Conservation (phyloP, 2,888 invertebrate species). For the Sarcophaga rosellei region DNA sequence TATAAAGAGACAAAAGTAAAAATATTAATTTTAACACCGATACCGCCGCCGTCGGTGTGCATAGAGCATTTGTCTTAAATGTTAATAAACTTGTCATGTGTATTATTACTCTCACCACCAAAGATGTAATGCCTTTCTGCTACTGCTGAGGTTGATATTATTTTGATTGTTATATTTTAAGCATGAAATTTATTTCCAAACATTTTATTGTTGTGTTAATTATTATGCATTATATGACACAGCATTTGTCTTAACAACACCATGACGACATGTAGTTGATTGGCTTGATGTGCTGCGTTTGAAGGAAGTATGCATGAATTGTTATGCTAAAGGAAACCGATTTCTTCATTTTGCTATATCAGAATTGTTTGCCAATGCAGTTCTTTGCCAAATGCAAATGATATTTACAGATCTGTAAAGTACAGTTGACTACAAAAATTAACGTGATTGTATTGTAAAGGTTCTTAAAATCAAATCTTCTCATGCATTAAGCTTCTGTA, state of each 20-base stretch:
- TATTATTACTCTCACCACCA: conserved; percentile 3
- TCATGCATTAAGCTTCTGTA: too few species aligned
- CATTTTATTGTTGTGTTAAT: conserved; percentile 75
- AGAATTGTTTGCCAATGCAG: too few species aligned
- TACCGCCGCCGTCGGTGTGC: conserved; percentile 48
- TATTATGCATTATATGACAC: conserved; percentile 71
- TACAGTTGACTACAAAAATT: too few species aligned
- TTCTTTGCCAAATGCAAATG: too few species aligned
- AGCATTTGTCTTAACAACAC: conserved; percentile 40
- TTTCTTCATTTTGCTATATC: too few species aligned
- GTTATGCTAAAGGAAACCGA: not conserved
- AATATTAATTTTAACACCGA: conserved; percentile 15
- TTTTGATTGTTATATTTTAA: conserved; percentile 60
- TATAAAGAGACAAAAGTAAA: conserved; percentile 42
- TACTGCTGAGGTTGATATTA: conserved; percentile 26
- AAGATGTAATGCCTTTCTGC: not conserved
- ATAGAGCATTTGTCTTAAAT: conserved; percentile 65
- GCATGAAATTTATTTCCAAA: conserved; percentile 60
- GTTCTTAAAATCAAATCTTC: too few species aligned
- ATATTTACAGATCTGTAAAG: too few species aligned
- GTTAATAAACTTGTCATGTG: conserved; percentile 60
- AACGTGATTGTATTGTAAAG: too few species aligned
- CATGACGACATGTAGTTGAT: conserved; percentile 23
- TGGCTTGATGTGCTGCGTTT: not conserved
- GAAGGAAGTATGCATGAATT: not conserved